These are phyloP conservation scores for Drosophila subsilvestris DNA, from an alignment of 2,888 invertebrate species.

Conservation along the genomic window DNA sequence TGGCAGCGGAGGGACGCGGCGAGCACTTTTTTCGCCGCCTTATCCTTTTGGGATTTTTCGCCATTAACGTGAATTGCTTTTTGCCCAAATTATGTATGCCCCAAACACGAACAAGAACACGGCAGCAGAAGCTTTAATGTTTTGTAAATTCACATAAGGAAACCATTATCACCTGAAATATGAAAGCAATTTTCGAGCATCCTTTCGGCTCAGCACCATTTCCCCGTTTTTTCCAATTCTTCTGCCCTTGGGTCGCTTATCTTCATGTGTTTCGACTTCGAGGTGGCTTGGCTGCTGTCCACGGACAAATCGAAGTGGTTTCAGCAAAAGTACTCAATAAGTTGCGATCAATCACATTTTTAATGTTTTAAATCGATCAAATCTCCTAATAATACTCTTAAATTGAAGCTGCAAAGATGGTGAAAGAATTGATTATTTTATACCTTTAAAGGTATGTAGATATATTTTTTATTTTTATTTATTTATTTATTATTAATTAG, in stretches of 20 bases:
- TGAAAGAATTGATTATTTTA: not conserved
- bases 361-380: not conserved
- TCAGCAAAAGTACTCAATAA: not conserved
- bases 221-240: conserved; percentile 19
- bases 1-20: conserved; percentile 33
- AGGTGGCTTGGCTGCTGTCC: conserved; percentile 1
- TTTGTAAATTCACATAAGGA: conserved; percentile 83
- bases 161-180: conserved; percentile 83
- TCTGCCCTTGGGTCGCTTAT: conserved; percentile 47
- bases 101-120: conserved; percentile 42
- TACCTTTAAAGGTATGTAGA: too few species aligned
- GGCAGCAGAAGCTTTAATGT: conserved; percentile 74
- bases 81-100: conserved; percentile 81
- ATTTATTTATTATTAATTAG: too few species aligned
- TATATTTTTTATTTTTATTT: too few species aligned
- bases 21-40: conserved; percentile 68
- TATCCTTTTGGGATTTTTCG: conserved; percentile 80
- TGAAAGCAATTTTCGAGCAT: conserved; percentile 80
- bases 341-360: not conserved
- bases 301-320: not conserved
- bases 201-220: conserved; percentile 50
- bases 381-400: not conserved
- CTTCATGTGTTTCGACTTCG: conserved; percentile 20
- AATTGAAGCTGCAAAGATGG: not conserved
- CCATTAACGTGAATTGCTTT: conserved; percentile 82